Conservation (phyloP, 1,140 invertebrate genomes). For the Galleria mellonella region DNA sequence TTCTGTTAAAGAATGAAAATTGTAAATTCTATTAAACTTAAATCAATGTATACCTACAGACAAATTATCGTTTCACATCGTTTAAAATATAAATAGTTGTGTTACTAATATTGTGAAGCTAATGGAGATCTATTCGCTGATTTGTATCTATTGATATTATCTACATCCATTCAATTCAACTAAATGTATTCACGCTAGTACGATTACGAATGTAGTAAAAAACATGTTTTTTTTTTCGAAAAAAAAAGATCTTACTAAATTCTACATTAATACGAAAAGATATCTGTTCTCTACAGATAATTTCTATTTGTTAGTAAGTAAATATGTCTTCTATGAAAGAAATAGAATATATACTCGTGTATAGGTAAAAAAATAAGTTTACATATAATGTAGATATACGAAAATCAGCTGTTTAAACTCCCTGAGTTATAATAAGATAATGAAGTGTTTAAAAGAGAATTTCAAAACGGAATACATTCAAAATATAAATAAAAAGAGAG, state of each 20-base stretch:
- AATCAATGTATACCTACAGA: slow-evolving; percentile 4
- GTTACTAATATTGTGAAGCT: slow-evolving; percentile 27
- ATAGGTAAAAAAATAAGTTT: too few relatives aligned
- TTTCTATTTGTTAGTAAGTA: too few relatives aligned
- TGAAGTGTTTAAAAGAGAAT: slow-evolving; percentile 12
- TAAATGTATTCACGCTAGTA: slow-evolving; percentile 35
- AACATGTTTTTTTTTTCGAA: slow-evolving; percentile 16
- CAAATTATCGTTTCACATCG: slow-evolving; percentile 13
- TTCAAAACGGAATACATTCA: slow-evolving; percentile 17
- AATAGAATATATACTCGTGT: too few relatives aligned
- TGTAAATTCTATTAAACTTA: background rate
- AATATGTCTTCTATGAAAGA: too few relatives aligned
- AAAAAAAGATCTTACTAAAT: too few relatives aligned
- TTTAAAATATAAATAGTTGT: slow-evolving; percentile 26
- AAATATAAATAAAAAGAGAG: slow-evolving; percentile 37
- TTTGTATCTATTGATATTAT: slow-evolving; percentile 53
- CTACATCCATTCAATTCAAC: slow-evolving; percentile 37
- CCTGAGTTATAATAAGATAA: slow-evolving; percentile 8
- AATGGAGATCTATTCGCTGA: slow-evolving; percentile 44
- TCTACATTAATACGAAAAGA: too few relatives aligned
- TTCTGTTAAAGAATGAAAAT: too few relatives aligned
- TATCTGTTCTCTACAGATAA: too few relatives aligned
- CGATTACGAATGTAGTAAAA: slow-evolving; percentile 28
- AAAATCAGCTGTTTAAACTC: slow-evolving; percentile 1
- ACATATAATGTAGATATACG: too few relatives aligned